Conservation (phyloP, 2,888 invertebrate species). For the Oscheius sp. region DNA sequence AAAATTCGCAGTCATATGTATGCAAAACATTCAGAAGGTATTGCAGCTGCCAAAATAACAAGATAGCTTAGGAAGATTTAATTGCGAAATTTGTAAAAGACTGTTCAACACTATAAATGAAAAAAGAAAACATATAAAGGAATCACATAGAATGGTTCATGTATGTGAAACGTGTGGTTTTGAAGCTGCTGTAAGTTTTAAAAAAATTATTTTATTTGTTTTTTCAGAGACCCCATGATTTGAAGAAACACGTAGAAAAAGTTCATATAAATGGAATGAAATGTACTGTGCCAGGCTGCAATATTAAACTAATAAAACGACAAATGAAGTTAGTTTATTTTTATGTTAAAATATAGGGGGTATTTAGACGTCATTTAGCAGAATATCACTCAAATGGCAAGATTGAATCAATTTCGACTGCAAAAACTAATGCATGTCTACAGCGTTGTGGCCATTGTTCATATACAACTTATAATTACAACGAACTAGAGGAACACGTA, state of each 20-base stretch:
- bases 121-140: constrained; percentile 29
- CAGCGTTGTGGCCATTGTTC: constrained; percentile 32
- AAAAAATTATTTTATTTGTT: not conserved
- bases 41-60: too few species aligned
- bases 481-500: constrained; percentile 35
- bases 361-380: constrained; percentile 14
- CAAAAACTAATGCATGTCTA: not conserved
- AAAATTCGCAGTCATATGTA: constrained; percentile 23
- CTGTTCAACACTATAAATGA: constrained; percentile 24
- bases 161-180: constrained; percentile 34
- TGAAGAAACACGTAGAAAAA: constrained; percentile 35
- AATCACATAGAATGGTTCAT: constrained; percentile 30
- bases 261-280: constrained; percentile 40
- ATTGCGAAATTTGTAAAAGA: constrained; percentile 24
- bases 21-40: constrained; percentile 5
- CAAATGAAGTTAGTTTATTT: constrained; percentile 26
- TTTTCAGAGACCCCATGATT: constrained; percentile 28
- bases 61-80: constrained; percentile 19
- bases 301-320: constrained; percentile 30
- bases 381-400: not conserved
- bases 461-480: constrained; percentile 21
- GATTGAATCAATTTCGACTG: not conserved
- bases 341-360: not conserved
- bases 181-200: constrained; percentile 20
- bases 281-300: constrained; percentile 47